Base-by-base conservation (phyloP, 92 coral and sea anemone species). In the Phenganax marumi region DNA sequence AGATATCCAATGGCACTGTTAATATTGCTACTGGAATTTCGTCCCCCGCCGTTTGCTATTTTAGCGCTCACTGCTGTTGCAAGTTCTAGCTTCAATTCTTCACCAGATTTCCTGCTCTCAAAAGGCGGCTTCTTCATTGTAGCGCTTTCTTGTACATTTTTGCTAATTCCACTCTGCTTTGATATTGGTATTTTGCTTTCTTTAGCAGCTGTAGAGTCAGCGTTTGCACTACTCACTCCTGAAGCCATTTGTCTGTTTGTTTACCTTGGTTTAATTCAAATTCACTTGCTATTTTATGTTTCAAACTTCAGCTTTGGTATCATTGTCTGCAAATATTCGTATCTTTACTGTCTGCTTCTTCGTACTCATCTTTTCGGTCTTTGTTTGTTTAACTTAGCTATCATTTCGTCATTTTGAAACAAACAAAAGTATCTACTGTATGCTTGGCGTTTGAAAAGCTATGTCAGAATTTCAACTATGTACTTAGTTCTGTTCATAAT, bases 61-160 rank as follows among this genome's bases (percentile, higher is more conserved):
- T 78, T 78, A 3, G 83, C 83, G 49, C 83, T 78, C 13, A 78
- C 56, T 0, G 83, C 83, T 12, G 83, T 61, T 3, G 83, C 83
- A 2, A 78, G 83, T 3, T 72, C 49, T 12, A 25, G 70, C 52
- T 78, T 78, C 83, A 78, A 49, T 60, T 78, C 73, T 49, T 47
- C 83, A 18, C 57, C 83, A 6, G 72, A 61, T 50, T 78, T 78
- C 46, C 73, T 66, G 49, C 13, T 61, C 50, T 78, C 55, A 47
- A 61, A 49, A 12, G 72, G 33, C 17, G 58, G 53, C 33, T 62
- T 78, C 33, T 17, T 63, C 57, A 43, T 72, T 50, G 46, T 46
- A n/a, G 16, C 10, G 68, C n/a, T 46, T 26, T 76, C 52, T 56
- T 51, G 68, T 6, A 51, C 63, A 19, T 18, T 19, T 17, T 14